Conservation (phyloP, 30 jellyfish, hydroid and myxozoan species). For the Aurelia sp. region DNA sequence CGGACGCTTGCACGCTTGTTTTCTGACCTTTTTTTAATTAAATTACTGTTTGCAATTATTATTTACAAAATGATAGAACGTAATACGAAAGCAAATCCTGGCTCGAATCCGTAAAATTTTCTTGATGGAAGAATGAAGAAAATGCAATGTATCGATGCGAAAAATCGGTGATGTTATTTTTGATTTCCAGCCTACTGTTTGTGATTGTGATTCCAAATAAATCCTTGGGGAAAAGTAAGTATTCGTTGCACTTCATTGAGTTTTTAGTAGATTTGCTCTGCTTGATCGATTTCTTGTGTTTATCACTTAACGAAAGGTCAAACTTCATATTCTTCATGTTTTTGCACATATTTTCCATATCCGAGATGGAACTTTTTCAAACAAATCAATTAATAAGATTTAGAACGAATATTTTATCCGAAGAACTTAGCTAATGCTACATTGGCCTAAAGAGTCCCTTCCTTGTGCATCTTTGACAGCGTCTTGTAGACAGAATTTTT, state of each 20-base stretch:
- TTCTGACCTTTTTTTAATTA: conserved; percentile 19
- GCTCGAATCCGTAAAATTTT: conserved; percentile 1
- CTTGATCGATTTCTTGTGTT: background rate
- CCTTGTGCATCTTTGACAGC: no score
- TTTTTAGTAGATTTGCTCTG: background rate
- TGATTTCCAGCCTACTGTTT: conserved; percentile 4
- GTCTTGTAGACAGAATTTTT: no score
- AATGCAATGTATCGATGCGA: conserved; percentile 38
- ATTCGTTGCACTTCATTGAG: conserved; percentile 36
- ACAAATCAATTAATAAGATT: no score
- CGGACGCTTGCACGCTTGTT: conserved; percentile 61
- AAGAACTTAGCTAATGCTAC: no score
- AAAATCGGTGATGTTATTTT: conserved; percentile 3
- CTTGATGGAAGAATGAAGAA: conserved; percentile 33
- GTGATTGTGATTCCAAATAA: conserved; percentile 20
- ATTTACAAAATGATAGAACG: background rate
- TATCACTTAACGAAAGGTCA: background rate
- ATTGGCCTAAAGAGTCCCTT: no score
- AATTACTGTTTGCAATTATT: background rate
- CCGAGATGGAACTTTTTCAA: no score
- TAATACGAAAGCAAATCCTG: conserved; percentile 3
- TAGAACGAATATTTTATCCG: no score
- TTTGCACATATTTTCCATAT: no score
- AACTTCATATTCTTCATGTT: no score
- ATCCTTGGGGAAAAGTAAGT: conserved; percentile 39